Evolutionary conservation across 2,113 vertebrate species (phyloP).

Genomic region (Clinocottus analis): DNA sequence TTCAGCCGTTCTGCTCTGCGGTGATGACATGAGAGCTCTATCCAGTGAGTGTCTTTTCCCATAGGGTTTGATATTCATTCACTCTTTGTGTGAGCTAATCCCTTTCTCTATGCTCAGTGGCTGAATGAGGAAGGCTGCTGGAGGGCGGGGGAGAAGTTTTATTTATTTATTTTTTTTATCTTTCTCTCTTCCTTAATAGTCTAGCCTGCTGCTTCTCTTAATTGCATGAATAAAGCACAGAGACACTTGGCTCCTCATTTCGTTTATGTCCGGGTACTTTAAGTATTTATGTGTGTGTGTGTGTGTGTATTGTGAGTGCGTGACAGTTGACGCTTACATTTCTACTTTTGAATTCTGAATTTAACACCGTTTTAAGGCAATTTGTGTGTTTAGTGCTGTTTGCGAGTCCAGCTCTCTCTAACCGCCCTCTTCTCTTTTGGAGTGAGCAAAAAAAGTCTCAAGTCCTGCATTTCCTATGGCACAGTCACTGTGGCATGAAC

Average conservation of each 20-base stretch:
- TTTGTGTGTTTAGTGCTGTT: background rate
- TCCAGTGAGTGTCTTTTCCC: constrained; percentile 52
- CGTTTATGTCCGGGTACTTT: background rate
- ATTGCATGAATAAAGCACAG: constrained; percentile 19
- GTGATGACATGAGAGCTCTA: constrained; percentile 38
- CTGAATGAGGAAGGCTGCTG: constrained; percentile 55
- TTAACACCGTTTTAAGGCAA: background rate
- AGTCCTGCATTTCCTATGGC: constrained; percentile 1
- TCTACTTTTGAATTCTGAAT: background rate
- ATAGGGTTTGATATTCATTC: constrained; percentile 58
- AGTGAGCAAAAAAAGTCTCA: background rate
- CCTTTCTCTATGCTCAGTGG: constrained; percentile 59
- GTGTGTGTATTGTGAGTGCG: background rate
- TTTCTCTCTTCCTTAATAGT: constrained; percentile 16
- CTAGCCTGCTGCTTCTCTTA: constrained; percentile 39
- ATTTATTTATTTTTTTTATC: background rate
- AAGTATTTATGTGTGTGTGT: background rate
- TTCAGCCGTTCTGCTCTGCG: constrained; percentile 38
- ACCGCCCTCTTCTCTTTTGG: background rate
- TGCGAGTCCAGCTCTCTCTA: background rate
- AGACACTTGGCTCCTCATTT: constrained; percentile 19
- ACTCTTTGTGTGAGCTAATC: constrained; percentile 70
- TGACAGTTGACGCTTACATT: background rate
- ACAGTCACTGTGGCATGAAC: constrained; percentile 17
- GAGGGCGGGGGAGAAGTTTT: constrained; percentile 13